Base-by-base conservation (phyloP, 2,888 invertebrate genomes). In the Ethmia dodecea region DNA sequence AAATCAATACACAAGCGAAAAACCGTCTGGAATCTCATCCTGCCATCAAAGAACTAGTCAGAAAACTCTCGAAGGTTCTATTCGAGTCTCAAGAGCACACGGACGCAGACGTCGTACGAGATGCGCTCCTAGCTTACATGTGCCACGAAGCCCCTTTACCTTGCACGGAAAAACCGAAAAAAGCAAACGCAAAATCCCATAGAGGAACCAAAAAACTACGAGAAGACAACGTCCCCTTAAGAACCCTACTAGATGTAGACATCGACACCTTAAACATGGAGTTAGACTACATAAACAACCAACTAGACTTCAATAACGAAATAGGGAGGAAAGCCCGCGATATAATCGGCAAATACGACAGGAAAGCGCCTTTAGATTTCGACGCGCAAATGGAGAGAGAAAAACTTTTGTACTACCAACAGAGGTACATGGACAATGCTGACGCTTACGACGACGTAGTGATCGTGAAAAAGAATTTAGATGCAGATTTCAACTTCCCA, bases 111-210 rank as follows among this genome's bases (percentile, higher is more conserved):
- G 88, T 91, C 0, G 86, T 94, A 0, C 88, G 93, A 42, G 98
- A 97, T 68, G 94, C 95, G 0, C 74, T 96, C 5, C 76, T 96
- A 26, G 92, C 94, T 0, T 94, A 95, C 59, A 89, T 94, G 38
- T 98, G 98, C 58, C 97, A 98, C 59, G 92, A 93, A 33, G 90
- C 92, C 1, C 88, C 90, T 0, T 67, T 96, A 27, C 97, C 97
- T 0, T 97, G 97, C 62, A 84, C 88, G 0, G 70, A 65, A 37
- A 53, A 55, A 37, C 31, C 39, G 5, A 39, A 27, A 24, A 13
- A 26, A 20, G 45, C 38, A 58, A 3, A 14, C 8, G 40, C 53
- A 1, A 26, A 26, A 26, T 24, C 60, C 25, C 47, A 56, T 1
- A 74, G 65, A 46, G 52, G 49, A 22, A 62, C 61, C 6, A 61